Base-by-base conservation (phyloP, 2,888 invertebrate genomes). In the Rhimphoctona megacephalus region DNA sequence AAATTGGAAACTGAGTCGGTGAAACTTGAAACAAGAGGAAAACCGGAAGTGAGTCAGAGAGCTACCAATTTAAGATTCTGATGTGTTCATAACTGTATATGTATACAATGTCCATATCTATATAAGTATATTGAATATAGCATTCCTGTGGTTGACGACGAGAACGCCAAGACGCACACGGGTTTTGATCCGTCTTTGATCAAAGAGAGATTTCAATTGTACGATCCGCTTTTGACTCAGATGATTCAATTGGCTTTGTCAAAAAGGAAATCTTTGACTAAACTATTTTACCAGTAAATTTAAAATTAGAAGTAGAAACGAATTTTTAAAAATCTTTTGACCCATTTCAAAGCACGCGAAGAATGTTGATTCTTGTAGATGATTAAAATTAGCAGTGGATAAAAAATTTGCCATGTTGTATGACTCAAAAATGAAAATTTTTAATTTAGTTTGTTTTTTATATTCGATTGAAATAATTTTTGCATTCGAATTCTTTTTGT, bases 1-100 rank as follows among this genome's bases (percentile, higher is more conserved):
- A 64, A 79, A 79, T 79, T 83, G 79, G 73, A 83, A 83, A 67
- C 83, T 79, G 36, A 46, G 72, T 77, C 61, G 54, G 17, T 25
- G 82, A 39, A 69, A 49, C 69, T 77, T 69, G 67, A 70, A 70
- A 77, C 69, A 70, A 61, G 30, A 61, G 64, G 76, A 82, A 67
- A 36, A 78, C 17, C 54, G 52, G 70, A 70, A 39, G 30, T 61
- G 33, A 46, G 72, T 72, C 70, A 9, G 69, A 76, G 69, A 70
- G 36, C 70, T 57, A 46, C 54, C 70, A 61, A 67, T 78, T 69
- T 39, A 78, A 82, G 69, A 82, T 76, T 76, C 49, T 14, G 14
- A 61, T 57, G 33, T 22, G 54, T 61, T 61, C 14, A 5, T 14
- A 61, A 30, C 61, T 61, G 22, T 54, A 39, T 57, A 22, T 22